Evolutionary conservation across 2,888 invertebrate genomes (phyloP), one percentile per base, ranked within the genome.

Genomic region (Thera obeliscata): DNA sequence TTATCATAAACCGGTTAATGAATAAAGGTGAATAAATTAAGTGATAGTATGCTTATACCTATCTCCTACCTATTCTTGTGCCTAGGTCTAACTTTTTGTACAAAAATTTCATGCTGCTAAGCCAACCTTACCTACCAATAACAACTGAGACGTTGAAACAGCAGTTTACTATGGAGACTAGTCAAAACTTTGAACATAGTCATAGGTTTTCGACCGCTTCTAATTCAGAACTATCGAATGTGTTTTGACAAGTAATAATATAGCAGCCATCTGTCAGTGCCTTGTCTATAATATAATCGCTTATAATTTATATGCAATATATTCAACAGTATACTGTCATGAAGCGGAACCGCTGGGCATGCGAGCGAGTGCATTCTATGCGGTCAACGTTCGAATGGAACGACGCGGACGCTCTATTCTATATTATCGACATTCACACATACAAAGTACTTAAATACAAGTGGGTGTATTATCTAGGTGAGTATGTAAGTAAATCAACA

Each of bases 381-480:
- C 71, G 71, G 73, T 73, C 72, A 69, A 67, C 33, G 72, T 46
- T 67, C 67, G 38, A 41, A 55, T 48, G 48, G 61, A 48, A 48
- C 55, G 35, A 7, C 7, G 5, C 6, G 7, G 43, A 4, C 43
- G 8, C 43, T 46, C 56, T 46, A 50, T 50, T 2, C 50, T 49
- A 49, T 49, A 49, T 11, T 46, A 46, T 22, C 22, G 22, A 22
- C 22, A 22, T 22, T 22, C 22, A 22, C 22, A 22, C 22, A 22
- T 22, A 22, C 22, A 22, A 22, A 22, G 22, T 22, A 22, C 22
- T 1, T 22, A 22, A 22, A 22, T 22, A 22, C 22, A 22, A 22
- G 22, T 22, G 1, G 22, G 22, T 22, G 22, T 22, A 22, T 22
- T 22, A 22, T 22, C 22, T 22, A 22, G 22, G 22, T 22, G 22